Evolutionary conservation across 2,797 vertebrate species (phyloP), one percentile per base, ranked within the genome.

Genomic region (Rhadinocentrus ornatus): DNA sequence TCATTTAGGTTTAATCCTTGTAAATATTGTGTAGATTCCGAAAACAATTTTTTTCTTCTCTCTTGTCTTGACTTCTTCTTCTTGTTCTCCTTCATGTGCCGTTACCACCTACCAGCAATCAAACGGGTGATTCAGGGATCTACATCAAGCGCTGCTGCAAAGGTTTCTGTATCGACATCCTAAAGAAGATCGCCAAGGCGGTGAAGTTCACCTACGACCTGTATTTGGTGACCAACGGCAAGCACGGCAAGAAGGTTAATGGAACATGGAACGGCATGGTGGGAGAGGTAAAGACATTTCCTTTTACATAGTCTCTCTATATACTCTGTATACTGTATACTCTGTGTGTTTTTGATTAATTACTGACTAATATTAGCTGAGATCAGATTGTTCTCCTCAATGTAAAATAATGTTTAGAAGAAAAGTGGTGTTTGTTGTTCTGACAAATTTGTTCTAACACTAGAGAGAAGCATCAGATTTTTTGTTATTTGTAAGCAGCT

Each of bases 81-180:
- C 52, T 63, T 13, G 29, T 9, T n/a, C n/a, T n/a, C n/a, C n/a
- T n/a, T n/a, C n/a, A n/a, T n/a, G n/a, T 55, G 48, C 48, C 35
- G 16, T 32, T 59, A 0, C 35, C 37, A 6, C 62, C 65, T 35
- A 20, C 80, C 90, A 98, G 97, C 89, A 99, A 99, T 87, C 95
- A 96, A 91, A 98, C 97, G 0, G 95, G 95, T 35, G 96, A 98
- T 87, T 97, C 97, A 63, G 96, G 97, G 77, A 97, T 97, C 92
- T 99, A 99, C 85, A 97, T 98, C 90, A 99, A 99, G 90, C 97
- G 97, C 88, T 99, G 98, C 94, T 99, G 97, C 89, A 99, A 99
- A 82, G 98, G 98, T 16, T 99, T 99, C 94, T 99, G 98, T 81
- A 99, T 99, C 60, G 98, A 99, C 93, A 99, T 99, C 92, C 95